phyloP scores from a whole-genome alignment of 2,113 vertebrate genomes.

The Cavia porcellus region DNA sequence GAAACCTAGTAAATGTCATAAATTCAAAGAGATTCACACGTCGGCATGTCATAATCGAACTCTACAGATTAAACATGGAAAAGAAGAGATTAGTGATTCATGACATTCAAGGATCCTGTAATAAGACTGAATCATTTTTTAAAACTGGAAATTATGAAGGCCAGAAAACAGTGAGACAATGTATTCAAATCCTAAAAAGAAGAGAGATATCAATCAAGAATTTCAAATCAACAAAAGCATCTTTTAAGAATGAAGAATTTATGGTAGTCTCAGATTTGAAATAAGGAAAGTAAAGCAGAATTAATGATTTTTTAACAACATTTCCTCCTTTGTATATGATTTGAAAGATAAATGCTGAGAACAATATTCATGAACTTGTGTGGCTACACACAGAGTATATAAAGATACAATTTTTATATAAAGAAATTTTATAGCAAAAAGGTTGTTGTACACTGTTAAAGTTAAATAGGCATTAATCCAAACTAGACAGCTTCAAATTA shows the following conservation, averaged over 20 bases:
- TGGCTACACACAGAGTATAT: neutral
- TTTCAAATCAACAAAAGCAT: neutral
- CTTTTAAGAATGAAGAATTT: slow-evolving; percentile 28
- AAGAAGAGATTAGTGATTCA: neutral
- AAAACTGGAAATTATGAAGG: neutral
- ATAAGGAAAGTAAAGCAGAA: neutral
- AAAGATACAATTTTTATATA: neutral
- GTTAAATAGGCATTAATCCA: slow-evolving; percentile 3
- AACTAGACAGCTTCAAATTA: neutral
- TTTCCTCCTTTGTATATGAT: neutral
- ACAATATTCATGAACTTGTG: neutral
- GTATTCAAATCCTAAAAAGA: neutral
- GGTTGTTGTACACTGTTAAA: neutral
- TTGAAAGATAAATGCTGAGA: neutral
- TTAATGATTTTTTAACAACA: neutral
- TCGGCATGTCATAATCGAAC: neutral
- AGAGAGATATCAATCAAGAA: neutral
- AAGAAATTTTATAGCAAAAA: neutral
- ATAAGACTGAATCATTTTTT: neutral
- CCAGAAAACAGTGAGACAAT: neutral
- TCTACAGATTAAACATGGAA: neutral
- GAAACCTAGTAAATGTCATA: neutral
- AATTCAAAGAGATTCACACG: neutral
- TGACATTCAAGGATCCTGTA: neutral
- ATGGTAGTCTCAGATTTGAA: neutral